Conservation (phyloP, 2,888 invertebrate genomes). For the Elgonia sp. region DNA sequence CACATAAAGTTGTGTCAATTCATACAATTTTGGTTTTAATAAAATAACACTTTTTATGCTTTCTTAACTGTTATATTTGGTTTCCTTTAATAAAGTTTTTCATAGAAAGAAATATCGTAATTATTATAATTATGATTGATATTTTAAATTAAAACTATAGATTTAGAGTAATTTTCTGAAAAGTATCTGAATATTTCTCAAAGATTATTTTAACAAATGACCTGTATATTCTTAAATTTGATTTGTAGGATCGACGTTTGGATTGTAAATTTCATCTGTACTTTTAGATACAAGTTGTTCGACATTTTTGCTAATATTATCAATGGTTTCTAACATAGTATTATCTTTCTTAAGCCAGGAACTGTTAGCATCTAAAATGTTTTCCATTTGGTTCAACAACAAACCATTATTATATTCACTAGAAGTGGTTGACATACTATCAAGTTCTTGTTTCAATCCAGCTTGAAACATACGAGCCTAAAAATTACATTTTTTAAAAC, state of each 20-base stretch:
- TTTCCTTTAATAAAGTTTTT: too few species aligned
- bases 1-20: slow-evolving; percentile 3
- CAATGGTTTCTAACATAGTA: neutral
- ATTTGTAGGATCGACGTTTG: slow-evolving; percentile 36
- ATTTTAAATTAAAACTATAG: too few species aligned
- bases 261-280: slow-evolving; percentile 30
- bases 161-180: too few species aligned
- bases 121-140: too few species aligned
- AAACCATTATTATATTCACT: slow-evolving; percentile 5
- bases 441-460: slow-evolving; percentile 68
- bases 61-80: too few species aligned
- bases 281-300: neutral
- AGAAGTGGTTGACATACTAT: neutral
- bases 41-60: too few species aligned
- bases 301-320: neutral
- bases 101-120: too few species aligned
- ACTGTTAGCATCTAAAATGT: neutral
- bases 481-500: too few species aligned
- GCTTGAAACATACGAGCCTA: slow-evolving; percentile 72
- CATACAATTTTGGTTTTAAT: too few species aligned
- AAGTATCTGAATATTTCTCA: too few species aligned
- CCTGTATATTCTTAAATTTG: too few species aligned
- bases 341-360: neutral
- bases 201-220: too few species aligned
- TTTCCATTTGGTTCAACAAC: neutral